These are phyloP conservation scores for Subacronicta megacephala DNA, from an alignment of 2,888 invertebrate species.

Conservation along the genomic window DNA sequence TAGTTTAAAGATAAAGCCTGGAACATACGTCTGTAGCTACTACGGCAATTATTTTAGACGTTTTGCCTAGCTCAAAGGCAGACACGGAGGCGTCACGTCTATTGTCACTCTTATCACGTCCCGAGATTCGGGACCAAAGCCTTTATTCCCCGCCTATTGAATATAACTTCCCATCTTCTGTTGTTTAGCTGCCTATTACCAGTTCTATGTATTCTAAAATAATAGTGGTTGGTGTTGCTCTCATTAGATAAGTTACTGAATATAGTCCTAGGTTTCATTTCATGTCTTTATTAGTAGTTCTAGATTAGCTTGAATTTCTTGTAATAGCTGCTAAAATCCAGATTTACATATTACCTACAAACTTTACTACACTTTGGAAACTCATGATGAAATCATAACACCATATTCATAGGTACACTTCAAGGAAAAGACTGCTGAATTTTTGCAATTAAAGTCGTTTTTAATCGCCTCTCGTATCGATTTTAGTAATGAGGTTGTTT, in stretches of 20 bases:
- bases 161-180: slow-evolving; percentile 61
- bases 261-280: slow-evolving; percentile 30
- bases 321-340: slow-evolving; percentile 27
- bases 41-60: slow-evolving; percentile 42
- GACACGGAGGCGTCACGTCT: slow-evolving; percentile 66
- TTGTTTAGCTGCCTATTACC: slow-evolving; percentile 57
- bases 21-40: slow-evolving; percentile 23
- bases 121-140: slow-evolving; percentile 63
- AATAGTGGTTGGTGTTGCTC: slow-evolving; percentile 42
- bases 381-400: no score
- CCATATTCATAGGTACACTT: no score
- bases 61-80: slow-evolving; percentile 55
- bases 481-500: no score
- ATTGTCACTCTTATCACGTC: slow-evolving; percentile 75
- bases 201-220: slow-evolving; percentile 43
- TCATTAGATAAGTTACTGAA: slow-evolving; percentile 63
- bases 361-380: no score
- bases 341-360: slow-evolving; percentile 13
- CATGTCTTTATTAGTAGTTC: slow-evolving; percentile 40
- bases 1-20: slow-evolving; percentile 20
- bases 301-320: slow-evolving; percentile 30
- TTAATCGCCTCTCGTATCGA: no score
- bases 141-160: slow-evolving; percentile 69
- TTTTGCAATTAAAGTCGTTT: no score
- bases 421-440: no score